Evolutionary conservation across 2,113 vertebrate species (phyloP).

Genomic region (Ursus arctos): DNA sequence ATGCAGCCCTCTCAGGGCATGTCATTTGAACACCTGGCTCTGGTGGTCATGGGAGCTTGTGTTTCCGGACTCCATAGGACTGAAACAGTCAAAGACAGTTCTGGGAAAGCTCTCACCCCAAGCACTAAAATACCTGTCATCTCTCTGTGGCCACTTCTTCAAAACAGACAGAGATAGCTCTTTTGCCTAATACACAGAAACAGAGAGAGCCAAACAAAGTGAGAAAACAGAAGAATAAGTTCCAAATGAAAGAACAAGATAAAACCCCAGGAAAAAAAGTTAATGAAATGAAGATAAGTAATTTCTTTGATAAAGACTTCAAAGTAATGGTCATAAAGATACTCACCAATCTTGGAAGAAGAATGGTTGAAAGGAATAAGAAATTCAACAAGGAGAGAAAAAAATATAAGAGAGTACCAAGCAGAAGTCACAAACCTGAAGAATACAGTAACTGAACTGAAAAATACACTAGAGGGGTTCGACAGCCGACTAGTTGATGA

Average conservation of each 20-base stretch:
- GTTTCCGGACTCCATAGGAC: neutral
- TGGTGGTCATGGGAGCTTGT: neutral
- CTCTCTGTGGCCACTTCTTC: neutral
- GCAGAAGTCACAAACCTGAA: neutral
- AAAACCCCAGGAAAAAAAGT: neutral
- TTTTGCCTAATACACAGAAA: neutral
- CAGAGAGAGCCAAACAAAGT: neutral
- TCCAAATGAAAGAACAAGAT: neutral
- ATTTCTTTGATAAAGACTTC: neutral
- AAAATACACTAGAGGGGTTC: neutral
- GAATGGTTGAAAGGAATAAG: neutral
- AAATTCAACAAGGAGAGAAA: neutral
- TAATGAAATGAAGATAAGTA: neutral
- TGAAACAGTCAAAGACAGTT: neutral
- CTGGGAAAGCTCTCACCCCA: neutral
- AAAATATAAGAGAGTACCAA: neutral
- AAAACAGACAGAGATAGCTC: neutral
- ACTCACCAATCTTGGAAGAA: neutral
- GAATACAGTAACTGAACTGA: neutral
- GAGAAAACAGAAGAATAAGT: neutral
- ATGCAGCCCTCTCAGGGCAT: neutral
- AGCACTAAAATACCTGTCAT: neutral
- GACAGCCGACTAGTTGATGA: neutral
- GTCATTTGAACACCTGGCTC: neutral
- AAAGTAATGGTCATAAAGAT: neutral